These are phyloP conservation scores for Tragopan temminckii DNA, from an alignment of 2,797 vertebrate species.

Conservation along the genomic window DNA sequence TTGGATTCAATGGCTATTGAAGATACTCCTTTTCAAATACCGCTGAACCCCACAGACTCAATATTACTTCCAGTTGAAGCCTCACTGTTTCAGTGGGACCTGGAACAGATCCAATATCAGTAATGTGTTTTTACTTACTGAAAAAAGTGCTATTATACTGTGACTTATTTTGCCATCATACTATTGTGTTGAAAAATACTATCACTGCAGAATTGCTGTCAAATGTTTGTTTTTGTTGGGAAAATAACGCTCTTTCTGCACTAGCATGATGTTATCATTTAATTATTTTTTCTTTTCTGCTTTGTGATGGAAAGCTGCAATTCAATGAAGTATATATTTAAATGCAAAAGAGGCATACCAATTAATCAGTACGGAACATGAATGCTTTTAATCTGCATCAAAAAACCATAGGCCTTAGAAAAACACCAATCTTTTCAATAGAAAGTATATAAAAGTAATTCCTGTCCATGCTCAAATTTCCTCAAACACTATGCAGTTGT, in stretches of 20 bases:
- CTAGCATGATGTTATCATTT: conserved; percentile 63
- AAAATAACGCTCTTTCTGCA: conserved; percentile 34
- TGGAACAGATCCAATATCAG: conserved; percentile 53
- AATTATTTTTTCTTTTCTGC: conserved; percentile 72
- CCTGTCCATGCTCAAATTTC: not conserved
- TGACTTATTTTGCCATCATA: conserved; percentile 52
- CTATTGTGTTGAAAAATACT: conserved; percentile 50
- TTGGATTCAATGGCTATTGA: not conserved
- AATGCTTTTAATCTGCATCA: conserved; percentile 66
- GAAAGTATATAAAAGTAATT: conserved; percentile 19
- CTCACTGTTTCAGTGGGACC: conserved; percentile 20
- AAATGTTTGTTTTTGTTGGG: conserved; percentile 64
- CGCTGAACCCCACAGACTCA: not conserved
- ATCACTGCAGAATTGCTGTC: conserved; percentile 50
- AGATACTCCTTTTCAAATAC: not conserved
- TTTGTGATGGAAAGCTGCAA: conserved; percentile 59
- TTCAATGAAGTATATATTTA: conserved; percentile 76
- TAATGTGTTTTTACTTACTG: conserved; percentile 32
- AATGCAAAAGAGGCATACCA: conserved; percentile 72
- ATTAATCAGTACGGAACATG: conserved; percentile 58
- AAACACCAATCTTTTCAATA: conserved; percentile 24
- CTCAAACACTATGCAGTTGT: conserved; percentile 12
- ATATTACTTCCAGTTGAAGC: conserved; percentile 3
- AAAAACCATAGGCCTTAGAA: not conserved
- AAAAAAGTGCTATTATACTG: conserved; percentile 16